Evolutionary conservation across 2,797 vertebrate genomes (phyloP).

Genomic region (Enteromius paludinosus): DNA sequence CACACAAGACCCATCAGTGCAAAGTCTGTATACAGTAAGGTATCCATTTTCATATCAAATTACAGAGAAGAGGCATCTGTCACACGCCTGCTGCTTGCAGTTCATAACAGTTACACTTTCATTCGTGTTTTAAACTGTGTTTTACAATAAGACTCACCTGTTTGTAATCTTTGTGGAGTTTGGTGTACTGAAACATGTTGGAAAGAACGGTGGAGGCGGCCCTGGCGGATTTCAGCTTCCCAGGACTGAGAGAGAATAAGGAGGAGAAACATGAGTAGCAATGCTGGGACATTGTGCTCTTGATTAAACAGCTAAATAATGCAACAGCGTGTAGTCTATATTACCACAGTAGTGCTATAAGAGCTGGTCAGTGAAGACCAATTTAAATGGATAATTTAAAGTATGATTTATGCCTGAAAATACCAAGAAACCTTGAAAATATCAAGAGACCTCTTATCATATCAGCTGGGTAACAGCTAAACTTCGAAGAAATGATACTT

Average conservation of each 20-base stretch:
- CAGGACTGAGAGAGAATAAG: constrained; percentile 73
- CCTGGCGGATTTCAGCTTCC: constrained; percentile 87
- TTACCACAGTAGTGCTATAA: constrained; percentile 12
- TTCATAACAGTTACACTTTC: constrained; percentile 2
- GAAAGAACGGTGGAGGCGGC: constrained; percentile 90
- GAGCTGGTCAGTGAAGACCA: neutral
- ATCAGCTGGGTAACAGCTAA: neutral
- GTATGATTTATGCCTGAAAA: neutral
- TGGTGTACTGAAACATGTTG: constrained; percentile 97
- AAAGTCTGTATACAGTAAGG: constrained; percentile 10
- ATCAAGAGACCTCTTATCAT: neutral
- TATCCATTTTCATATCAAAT: constrained; percentile 26
- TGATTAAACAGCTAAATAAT: constrained; percentile 59
- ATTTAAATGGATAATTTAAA: neutral
- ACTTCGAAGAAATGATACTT: neutral
- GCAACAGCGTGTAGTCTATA: constrained; percentile 35
- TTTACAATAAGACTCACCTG: constrained; percentile 75
- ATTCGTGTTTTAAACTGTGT: constrained; percentile 16
- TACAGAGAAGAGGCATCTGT: neutral
- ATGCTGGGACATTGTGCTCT: constrained; percentile 36
- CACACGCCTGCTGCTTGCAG: neutral
- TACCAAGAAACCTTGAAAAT: neutral
- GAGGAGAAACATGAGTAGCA: constrained; percentile 55
- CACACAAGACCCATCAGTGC: constrained; percentile 6
- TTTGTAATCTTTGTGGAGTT: constrained; percentile 93